These are phyloP conservation scores for Delphinus delphis DNA, from an alignment of 2,113 vertebrate species.

Conservation along the genomic window DNA sequence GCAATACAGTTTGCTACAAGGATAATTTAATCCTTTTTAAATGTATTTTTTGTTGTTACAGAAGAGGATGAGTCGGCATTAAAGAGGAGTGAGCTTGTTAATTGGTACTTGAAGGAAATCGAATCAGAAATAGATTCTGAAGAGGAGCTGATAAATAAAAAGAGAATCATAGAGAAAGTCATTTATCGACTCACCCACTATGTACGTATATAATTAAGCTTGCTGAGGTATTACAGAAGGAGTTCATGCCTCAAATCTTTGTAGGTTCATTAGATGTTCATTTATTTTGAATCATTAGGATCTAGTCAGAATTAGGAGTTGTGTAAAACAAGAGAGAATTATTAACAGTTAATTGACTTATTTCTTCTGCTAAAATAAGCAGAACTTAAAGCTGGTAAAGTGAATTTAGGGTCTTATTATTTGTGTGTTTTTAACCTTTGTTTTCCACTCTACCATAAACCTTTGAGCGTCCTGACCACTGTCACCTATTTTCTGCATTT, in stretches of 20 bases:
- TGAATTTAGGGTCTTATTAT: neutral
- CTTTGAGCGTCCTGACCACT: neutral
- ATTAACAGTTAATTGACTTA: neutral
- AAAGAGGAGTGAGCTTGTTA: constrained; percentile 94
- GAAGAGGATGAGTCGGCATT: constrained; percentile 93
- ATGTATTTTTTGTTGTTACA: constrained; percentile 74
- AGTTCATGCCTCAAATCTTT: neutral
- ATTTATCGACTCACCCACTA: constrained; percentile 95
- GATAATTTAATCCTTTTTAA: constrained; percentile 53
- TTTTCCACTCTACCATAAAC: neutral
- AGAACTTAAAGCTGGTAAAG: constrained; percentile 1
- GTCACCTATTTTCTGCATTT: neutral
- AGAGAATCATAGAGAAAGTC: constrained; percentile 95
- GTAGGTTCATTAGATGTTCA: neutral
- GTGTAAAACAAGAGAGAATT: neutral
- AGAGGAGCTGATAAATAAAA: constrained; percentile 94
- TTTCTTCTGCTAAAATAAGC: neutral
- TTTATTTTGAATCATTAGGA: neutral
- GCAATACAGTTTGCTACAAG: neutral
- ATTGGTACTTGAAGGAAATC: constrained; percentile 98
- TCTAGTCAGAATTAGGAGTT: neutral
- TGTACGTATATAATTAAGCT: constrained; percentile 84
- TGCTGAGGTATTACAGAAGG: neutral
- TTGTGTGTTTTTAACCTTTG: neutral
- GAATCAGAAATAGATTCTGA: constrained; percentile 98